Base-by-base conservation (phyloP, 2,113 vertebrate genomes). In the Salvelinus fontinalis region DNA sequence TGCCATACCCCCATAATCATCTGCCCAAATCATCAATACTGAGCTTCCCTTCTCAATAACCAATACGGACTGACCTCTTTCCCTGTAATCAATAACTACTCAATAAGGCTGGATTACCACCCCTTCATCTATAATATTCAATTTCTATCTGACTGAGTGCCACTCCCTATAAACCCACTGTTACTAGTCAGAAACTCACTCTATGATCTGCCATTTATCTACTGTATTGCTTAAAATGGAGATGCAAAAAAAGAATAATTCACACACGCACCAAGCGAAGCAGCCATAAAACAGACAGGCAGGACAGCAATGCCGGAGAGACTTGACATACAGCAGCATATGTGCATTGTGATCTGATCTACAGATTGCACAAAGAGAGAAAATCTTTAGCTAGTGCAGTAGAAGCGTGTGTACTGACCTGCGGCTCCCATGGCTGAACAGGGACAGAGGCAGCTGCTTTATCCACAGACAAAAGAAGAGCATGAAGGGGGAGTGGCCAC, bases 381-480 rank as follows among this genome's bases (percentile, higher is more conserved):
- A 84, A 84, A 89, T 84, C 88, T 79, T 81, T 79, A 88, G 74
- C 80, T 77, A 77, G 74, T 79, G 79, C 84, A 76, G 81, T 65
- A 87, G 86, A 83, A 89, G 84, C 16, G 67, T 74, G 13, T 77
- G 84, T 91, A 94, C 94, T 93, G 90, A 94, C 93, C 94, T 94
- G 93, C 84, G 87, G 85, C 83, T 91, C 92, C 92, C 93, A 94
- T 94, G 92, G 89, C 89, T 93, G 91, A 86, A 89, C 86, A 90
- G 89, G 83, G 86, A 93, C 88, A 93, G 82, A 90, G 84, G 86
- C 87, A 92, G 91, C 90, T 92, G 91, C 89, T 93, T 88, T 89
- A 89, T 90, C 81, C 86, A 87, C 82, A 82, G 89, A 94, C 92
- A 93, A 92, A 92, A 92, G 88, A 84, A 93, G 86, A 87, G 88